phyloP scores from a whole-genome alignment of 2,113 vertebrate species.

The Ascaphus truei region DNA sequence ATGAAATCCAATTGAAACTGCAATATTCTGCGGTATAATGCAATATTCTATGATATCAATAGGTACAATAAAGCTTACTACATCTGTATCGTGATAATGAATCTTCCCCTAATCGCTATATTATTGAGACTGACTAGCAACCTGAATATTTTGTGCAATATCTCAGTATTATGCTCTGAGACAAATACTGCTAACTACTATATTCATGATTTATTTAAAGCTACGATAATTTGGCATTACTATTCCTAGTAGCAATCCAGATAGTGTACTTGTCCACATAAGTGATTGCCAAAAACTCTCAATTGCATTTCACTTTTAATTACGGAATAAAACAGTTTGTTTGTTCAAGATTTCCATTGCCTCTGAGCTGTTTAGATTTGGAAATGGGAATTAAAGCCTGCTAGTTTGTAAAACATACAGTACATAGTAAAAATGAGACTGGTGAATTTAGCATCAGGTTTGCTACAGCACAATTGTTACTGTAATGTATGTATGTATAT shows the following conservation, averaged over 20 bases:
- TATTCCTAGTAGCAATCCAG: not conserved
- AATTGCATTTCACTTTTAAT: slow-evolving; percentile 12
- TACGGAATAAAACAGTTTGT: not conserved
- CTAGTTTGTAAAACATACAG: not conserved
- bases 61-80: too few relatives aligned
- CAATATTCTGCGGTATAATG: too few relatives aligned
- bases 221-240: not conserved
- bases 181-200: not conserved
- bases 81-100: too few relatives aligned
- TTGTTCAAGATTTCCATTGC: not conserved
- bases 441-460: not conserved
- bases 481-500: too few relatives aligned
- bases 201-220: not conserved
- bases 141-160: too few relatives aligned
- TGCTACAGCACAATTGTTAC: not conserved
- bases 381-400: slow-evolving; percentile 1
- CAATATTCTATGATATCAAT: too few relatives aligned
- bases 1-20: too few relatives aligned
- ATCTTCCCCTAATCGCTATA: too few relatives aligned
- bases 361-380: not conserved
- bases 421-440: not conserved
- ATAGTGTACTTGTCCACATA: not conserved
- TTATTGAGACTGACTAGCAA: too few relatives aligned
- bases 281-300: not conserved
- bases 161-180: not conserved